Evolutionary conservation across 1,140 invertebrate species (phyloP), one percentile per base, ranked within the genome.

Genomic region (Drosophila carrolli): DNA sequence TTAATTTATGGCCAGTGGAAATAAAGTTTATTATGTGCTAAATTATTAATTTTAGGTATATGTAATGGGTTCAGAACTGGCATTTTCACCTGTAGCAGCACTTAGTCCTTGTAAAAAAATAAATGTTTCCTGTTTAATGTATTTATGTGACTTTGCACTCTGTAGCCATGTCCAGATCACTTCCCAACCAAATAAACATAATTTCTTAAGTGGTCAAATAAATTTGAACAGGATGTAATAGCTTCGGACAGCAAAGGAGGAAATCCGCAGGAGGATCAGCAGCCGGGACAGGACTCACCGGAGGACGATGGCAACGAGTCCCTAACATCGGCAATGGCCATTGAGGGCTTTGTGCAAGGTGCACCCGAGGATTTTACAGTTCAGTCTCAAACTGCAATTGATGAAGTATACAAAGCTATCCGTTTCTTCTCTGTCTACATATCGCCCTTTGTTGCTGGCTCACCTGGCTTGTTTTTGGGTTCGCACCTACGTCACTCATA

Each of bases 261-360:
- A 14, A 23, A 35, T 16, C 59, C 23, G 10, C n/a, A 8, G 46
- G 16, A 56, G 55, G 68, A 40, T 29, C 19, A 27, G 35, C 27
- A 47, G 19, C 4, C 63, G n/a, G 44, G 37, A 43, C 53, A 16
- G 29, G 43, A 46, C 19, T 27, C 23, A 5, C 11, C 9, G 35
- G 90, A 90, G 38, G 78, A 92, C 43, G 82, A 92, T 50, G 88
- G 92, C 41, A 70, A 47, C 13, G 89, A 84, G 23, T 91, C 92
- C 44, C 71, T 86, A 5, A 91, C 91, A 41, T 86, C 93, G 37
- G 92, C 92, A 58, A 72, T 92, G 81, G 93, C 94, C 55, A 95
- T 95, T 77, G 94, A 95, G 93, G 94, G 95, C 72, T 92, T 95
- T 73, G 93, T 95, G 48, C 94, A 94, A 75, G 94, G 94, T 61